These are phyloP conservation scores for Macrosoma leucophasiata DNA, from an alignment of 2,888 invertebrate genomes.

Conservation along the genomic window DNA sequence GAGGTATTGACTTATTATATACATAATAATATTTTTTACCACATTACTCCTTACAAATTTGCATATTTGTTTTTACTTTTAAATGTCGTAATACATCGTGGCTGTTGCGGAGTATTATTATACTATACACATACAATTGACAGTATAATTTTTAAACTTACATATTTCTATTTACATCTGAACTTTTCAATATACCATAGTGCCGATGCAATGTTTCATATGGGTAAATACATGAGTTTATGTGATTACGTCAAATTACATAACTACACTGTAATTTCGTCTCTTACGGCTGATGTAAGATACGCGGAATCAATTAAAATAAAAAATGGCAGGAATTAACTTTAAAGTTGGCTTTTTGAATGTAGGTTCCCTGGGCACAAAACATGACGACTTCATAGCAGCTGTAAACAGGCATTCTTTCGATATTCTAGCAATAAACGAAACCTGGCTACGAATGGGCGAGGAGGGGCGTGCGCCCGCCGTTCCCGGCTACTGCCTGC, in stretches of 20 bases:
- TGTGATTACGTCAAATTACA: background rate
- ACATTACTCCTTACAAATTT: no score
- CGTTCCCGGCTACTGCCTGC: constrained; percentile 16
- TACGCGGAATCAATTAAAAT: background rate
- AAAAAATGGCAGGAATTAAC: constrained; percentile 3
- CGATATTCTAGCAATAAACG: constrained; percentile 25
- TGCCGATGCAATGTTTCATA: background rate
- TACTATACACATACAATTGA: no score
- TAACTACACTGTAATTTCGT: background rate
- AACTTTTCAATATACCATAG: background rate
- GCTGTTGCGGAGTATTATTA: no score
- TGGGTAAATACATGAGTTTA: background rate
- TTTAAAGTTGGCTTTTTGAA: constrained; percentile 17
- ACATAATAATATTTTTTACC: no score
- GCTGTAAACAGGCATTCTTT: constrained; percentile 4
- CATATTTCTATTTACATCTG: no score
- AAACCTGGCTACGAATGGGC: constrained; percentile 23
- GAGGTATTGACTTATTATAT: no score
- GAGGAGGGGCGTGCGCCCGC: constrained; percentile 21
- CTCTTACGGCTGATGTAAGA: background rate
- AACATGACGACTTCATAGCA: constrained; percentile 16
- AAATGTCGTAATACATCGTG: no score
- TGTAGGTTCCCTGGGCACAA: constrained; percentile 20
- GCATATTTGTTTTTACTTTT: no score
- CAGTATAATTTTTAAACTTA: no score